phyloP scores from a whole-genome alignment of 2,113 vertebrate species.

The Bagarius yarrelli region DNA sequence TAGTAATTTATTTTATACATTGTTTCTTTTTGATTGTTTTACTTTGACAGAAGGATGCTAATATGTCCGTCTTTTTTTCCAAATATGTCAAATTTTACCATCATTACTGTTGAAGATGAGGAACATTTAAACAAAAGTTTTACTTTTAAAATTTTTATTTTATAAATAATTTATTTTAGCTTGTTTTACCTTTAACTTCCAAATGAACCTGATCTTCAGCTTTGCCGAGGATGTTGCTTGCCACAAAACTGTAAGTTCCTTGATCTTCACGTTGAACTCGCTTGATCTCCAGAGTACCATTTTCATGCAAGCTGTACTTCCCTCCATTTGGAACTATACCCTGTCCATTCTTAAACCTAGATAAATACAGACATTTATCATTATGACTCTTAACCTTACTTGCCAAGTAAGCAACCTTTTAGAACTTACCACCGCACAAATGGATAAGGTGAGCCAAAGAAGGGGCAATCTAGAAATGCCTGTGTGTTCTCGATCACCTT shows the following conservation, averaged over 20 bases:
- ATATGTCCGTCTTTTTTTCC: not conserved
- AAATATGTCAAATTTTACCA: not conserved
- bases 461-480: conserved; percentile 88
- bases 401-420: not conserved
- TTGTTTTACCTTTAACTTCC: conserved; percentile 92
- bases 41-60: not conserved
- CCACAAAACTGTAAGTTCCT: conserved; percentile 94
- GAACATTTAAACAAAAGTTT: too few species aligned
- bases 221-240: conserved; percentile 87
- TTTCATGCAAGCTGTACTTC: conserved; percentile 85
- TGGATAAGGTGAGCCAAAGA: conserved; percentile 93
- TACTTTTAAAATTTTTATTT: too few species aligned
- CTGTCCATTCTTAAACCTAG: conserved; percentile 98
- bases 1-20: not conserved
- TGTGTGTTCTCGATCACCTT: conserved; percentile 87
- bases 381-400: not conserved
- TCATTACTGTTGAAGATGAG: too few species aligned
- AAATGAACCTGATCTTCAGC: conserved; percentile 87
- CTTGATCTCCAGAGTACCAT: conserved; percentile 88
- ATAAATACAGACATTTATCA: conserved; percentile 14
- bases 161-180: not conserved
- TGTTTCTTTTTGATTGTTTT: not conserved
- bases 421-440: conserved; percentile 85
- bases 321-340: conserved; percentile 91
- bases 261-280: conserved; percentile 84